Evolutionary conservation across 2,888 invertebrate species (phyloP).

Genomic region (Sphaerophoria rueppellii): DNA sequence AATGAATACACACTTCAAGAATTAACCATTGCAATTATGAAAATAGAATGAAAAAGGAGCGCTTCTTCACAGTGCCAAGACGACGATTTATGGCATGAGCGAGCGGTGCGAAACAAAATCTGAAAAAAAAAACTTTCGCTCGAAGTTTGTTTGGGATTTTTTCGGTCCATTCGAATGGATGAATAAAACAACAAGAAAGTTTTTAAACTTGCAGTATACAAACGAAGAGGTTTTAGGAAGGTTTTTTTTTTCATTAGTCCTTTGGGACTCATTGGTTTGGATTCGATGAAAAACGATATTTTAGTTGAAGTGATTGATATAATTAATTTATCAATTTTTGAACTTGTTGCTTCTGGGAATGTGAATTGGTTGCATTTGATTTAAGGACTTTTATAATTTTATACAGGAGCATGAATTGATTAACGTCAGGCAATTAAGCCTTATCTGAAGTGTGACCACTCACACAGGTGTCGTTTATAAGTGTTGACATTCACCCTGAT

Average conservation of each 20-base stretch:
- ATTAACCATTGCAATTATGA: slow-evolving; percentile 30
- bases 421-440: no score
- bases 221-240: slow-evolving; percentile 36
- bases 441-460: no score
- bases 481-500: no score
- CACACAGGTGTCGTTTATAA: no score
- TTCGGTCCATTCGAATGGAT: slow-evolving; percentile 1
- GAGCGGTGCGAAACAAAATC: slow-evolving; percentile 11
- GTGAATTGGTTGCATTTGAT: no score
- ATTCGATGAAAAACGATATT: no score
- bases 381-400: no score
- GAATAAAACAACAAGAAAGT: slow-evolving; percentile 17
- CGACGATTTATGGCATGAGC: slow-evolving; percentile 49
- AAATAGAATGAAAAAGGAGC: slow-evolving; percentile 55
- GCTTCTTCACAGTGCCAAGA: slow-evolving; percentile 11
- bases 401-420: no score
- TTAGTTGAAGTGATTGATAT: no score
- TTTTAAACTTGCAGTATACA: slow-evolving; percentile 40
- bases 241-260: slow-evolving; percentile 26
- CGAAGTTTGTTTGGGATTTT: slow-evolving; percentile 54
- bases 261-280: slow-evolving; percentile 7
- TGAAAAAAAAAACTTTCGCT: slow-evolving; percentile 50
- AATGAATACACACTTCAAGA: slow-evolving; percentile 61
- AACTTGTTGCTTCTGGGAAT: no score
- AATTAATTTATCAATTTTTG: no score